Evolutionary conservation across 2,888 invertebrate species (phyloP).

Genomic region (Archips crataeganus): DNA sequence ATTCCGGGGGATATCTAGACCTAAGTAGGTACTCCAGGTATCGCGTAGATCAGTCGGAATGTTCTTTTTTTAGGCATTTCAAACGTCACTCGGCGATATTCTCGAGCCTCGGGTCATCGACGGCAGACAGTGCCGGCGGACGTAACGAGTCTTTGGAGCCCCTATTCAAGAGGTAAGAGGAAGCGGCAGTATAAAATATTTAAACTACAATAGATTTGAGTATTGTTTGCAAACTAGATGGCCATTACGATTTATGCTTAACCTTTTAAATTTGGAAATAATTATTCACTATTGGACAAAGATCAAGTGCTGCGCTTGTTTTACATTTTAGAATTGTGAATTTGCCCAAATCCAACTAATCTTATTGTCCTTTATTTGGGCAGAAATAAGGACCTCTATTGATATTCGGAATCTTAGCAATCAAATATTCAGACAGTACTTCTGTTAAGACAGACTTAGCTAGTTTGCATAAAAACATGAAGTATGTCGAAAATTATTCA

Average conservation of each 20-base stretch:
- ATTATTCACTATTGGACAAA: too few species aligned
- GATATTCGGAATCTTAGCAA: not conserved
- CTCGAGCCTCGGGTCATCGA: constrained; percentile 48
- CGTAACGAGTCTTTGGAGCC: constrained; percentile 46
- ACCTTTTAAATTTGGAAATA: not conserved
- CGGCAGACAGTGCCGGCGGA: constrained; percentile 42
- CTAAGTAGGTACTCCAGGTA: not conserved
- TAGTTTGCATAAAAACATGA: not conserved
- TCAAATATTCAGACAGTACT: not conserved
- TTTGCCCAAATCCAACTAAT: too few species aligned
- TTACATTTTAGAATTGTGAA: too few species aligned
- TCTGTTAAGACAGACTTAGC: too few species aligned
- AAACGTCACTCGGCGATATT: constrained; percentile 46
- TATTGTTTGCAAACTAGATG: not conserved
- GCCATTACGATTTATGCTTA: not conserved
- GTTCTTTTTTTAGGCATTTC: constrained; percentile 41
- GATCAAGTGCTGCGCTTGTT: too few species aligned
- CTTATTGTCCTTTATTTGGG: not conserved
- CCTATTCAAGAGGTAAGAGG: constrained; percentile 43
- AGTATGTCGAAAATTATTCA: not conserved
- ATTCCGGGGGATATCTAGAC: not conserved
- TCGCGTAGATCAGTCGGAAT: not conserved
- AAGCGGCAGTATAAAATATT: constrained; percentile 22
- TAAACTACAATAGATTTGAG: not conserved
- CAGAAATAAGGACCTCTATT: not conserved